These are phyloP conservation scores for Myiozetetes cayanensis DNA, from an alignment of 2,113 vertebrate species.

Conservation along the genomic window DNA sequence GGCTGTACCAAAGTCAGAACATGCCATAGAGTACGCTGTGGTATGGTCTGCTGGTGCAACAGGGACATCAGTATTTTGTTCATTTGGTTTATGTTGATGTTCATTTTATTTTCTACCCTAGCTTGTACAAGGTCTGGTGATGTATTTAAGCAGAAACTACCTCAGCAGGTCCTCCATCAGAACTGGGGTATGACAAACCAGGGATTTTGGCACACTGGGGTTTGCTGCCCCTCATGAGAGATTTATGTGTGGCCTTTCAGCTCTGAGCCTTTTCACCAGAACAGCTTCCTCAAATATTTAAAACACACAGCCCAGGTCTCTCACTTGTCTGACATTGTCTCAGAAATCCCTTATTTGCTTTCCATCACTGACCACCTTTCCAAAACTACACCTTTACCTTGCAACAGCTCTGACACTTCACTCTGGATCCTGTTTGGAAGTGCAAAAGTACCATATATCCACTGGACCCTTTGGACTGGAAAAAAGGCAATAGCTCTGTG, in stretches of 20 bases:
- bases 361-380: not conserved
- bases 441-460: not conserved
- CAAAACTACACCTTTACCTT: not conserved
- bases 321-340: not conserved
- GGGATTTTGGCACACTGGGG: not conserved
- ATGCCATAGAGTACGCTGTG: not conserved
- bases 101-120: not conserved
- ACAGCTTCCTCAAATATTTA: not conserved
- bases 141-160: not conserved
- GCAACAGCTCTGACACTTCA: not conserved
- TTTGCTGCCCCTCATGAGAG: not conserved
- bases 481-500: not conserved
- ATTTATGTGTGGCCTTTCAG: not conserved
- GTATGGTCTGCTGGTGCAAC: not conserved
- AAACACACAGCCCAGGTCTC: not conserved
- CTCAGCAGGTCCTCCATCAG: not conserved
- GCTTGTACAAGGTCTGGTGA: not conserved
- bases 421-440: not conserved
- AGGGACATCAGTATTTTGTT: not conserved
- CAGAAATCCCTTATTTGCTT: not conserved
- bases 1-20: not conserved
- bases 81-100: not conserved
- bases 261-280: not conserved
- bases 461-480: not conserved
- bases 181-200: fast-evolving